phyloP scores from a whole-genome alignment of 2,797 vertebrate species.

The Cynodonichthys magdalenae region DNA sequence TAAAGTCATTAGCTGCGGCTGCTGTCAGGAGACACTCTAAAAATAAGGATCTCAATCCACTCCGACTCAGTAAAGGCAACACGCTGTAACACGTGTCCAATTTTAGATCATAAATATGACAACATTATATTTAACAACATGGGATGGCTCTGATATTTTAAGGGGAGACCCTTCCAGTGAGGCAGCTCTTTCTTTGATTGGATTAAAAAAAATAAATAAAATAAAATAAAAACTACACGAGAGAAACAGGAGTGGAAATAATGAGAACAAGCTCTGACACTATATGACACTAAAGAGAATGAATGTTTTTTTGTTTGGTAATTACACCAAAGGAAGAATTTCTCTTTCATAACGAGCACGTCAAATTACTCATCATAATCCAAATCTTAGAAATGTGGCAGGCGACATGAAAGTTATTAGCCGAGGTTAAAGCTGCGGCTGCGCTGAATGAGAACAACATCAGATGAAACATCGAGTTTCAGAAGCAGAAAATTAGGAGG shows the following conservation, averaged over 20 bases:
- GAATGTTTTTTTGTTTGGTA: slow-evolving; percentile 22
- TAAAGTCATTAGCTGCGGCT: slow-evolving; percentile 63
- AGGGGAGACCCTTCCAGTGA: slow-evolving; percentile 23
- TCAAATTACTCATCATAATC: slow-evolving; percentile 61
- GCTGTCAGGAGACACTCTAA: slow-evolving; percentile 56
- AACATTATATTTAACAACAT: slow-evolving; percentile 35
- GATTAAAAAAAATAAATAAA: slow-evolving; percentile 9
- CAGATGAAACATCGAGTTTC: slow-evolving; percentile 59
- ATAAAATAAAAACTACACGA: slow-evolving; percentile 1
- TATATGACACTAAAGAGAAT: slow-evolving; percentile 36
- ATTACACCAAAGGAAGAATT: slow-evolving; percentile 52
- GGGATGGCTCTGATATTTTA: slow-evolving; percentile 31
- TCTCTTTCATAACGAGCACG: slow-evolving; percentile 50
- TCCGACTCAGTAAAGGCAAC: slow-evolving; percentile 40
- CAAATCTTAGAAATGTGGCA: slow-evolving; percentile 62
- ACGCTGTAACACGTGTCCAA: slow-evolving; percentile 33
- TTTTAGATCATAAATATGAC: slow-evolving; percentile 46
- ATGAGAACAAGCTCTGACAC: slow-evolving; percentile 38
- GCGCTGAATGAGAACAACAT: slow-evolving; percentile 54
- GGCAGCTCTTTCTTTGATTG: slow-evolving; percentile 22
- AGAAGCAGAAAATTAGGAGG: slow-evolving; percentile 37
- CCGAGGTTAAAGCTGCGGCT: slow-evolving; percentile 60
- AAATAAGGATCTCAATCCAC: slow-evolving; percentile 43
- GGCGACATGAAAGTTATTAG: slow-evolving; percentile 65
- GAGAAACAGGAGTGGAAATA: slow-evolving; percentile 29